Base-by-base conservation (phyloP, 2,113 vertebrate genomes). In the Erythrocercus mccallii region DNA sequence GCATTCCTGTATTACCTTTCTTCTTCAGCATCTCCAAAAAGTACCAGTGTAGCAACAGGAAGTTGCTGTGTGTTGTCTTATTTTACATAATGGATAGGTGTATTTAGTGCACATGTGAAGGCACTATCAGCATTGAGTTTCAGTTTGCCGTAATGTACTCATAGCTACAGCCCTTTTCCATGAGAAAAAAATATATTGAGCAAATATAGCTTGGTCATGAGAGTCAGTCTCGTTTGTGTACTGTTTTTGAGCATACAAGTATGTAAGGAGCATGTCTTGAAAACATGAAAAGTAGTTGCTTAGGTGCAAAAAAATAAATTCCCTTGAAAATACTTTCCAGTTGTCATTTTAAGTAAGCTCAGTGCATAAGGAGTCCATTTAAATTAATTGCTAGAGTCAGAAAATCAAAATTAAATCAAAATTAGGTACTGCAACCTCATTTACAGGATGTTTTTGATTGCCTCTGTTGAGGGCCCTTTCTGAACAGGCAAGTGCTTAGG, bases 341-440 rank as follows among this genome's bases (percentile, higher is more conserved):
- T 91, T 53, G 86, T 79, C 31, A n/a, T 95, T 93, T 90, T 62
- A 86, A 70, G 54, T 42, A 58, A 96, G 53, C 16, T 86, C 38
- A 22, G 9, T 65, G 66, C 44, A 66, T 70, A 91, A 88, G 33
- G 40, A 92, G 37, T 53, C 74, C 31, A 27, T 96, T 85, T 92
- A 71, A 92, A 90, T 78, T 53, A 94, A 68, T 68, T 79, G 24
- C 69, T 94, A 57, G 30, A 90, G 44, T 71, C 21, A 19, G 65
- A 94, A 94, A 95, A 93, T 62, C 74, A 92, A 96, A 95, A 83
- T 78, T 30, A 94, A 95, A 93, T 62, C 74, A 92, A 96, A 95
- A 83, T 78, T 30, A 10, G 8, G 20, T 76, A 44, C 56, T 85
- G 81, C 30, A 50, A 56, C 77, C 88, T 85, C 58, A 56, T 92